Conservation (phyloP, 1,140 invertebrate species). For the Drosophila ambigua region DNA sequence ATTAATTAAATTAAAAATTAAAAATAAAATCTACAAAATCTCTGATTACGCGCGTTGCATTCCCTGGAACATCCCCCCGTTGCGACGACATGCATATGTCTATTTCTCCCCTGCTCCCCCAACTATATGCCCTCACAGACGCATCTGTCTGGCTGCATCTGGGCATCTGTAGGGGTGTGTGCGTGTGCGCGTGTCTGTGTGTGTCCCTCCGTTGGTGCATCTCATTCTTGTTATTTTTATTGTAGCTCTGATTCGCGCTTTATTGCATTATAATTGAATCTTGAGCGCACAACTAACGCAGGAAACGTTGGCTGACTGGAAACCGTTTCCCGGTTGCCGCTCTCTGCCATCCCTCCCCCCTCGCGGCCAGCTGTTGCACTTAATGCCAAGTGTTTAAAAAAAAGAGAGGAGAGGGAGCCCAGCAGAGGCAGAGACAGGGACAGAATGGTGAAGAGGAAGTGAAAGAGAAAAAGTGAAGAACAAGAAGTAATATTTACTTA, state of each 20-base stretch:
- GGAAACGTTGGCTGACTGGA: constrained; percentile 75
- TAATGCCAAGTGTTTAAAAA: constrained; percentile 79
- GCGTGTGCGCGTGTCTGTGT: not conserved
- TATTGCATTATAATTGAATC: constrained; percentile 83
- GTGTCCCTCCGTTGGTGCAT: constrained; percentile 13
- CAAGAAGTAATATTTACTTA: constrained; percentile 75
- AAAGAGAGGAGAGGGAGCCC: constrained; percentile 8
- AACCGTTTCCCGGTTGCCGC: constrained; percentile 37
- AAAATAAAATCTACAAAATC: too few species aligned
- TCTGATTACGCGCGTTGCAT: too few species aligned
- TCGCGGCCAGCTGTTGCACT: constrained; percentile 68
- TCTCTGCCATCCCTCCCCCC: not conserved
- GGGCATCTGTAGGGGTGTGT: constrained; percentile 20
- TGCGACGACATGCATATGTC: not conserved
- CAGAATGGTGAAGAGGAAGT: constrained; percentile 15
- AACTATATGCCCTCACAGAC: too few species aligned
- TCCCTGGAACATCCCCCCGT: constrained; percentile 2
- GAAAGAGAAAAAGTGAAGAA: constrained; percentile 5
- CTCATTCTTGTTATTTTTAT: constrained; percentile 76
- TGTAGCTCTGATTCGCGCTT: constrained; percentile 81
- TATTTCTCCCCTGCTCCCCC: not conserved
- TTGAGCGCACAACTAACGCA: constrained; percentile 80
- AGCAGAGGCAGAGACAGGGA: not conserved
- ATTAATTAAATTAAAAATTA: too few species aligned
- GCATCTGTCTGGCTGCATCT: constrained; percentile 7